These are phyloP conservation scores for Simalia tracyae DNA, from an alignment of 2,797 vertebrate species.

Conservation along the genomic window DNA sequence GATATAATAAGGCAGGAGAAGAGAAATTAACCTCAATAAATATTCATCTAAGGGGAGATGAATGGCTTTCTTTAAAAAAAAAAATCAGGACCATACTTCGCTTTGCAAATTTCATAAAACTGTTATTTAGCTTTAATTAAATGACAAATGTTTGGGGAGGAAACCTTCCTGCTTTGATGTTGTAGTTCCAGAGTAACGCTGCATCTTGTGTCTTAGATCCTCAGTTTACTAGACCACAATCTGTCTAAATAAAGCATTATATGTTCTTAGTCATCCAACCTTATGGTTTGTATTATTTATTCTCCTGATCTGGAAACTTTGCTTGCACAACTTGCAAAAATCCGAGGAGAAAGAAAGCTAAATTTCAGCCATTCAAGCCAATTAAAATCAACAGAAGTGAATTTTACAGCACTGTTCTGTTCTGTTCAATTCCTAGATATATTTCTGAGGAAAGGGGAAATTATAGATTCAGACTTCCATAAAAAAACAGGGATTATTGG, in stretches of 20 bases:
- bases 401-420: background rate
- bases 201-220: background rate
- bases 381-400: background rate
- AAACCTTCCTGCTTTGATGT: background rate
- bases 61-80: background rate
- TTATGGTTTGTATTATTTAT: background rate
- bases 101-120: background rate
- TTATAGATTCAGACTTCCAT: background rate
- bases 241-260: background rate
- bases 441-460: constrained; percentile 5
- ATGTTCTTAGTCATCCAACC: background rate
- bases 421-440: background rate
- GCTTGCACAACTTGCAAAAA: background rate
- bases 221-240: background rate
- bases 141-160: background rate
- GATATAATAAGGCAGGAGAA: background rate
- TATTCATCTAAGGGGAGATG: background rate
- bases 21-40: background rate
- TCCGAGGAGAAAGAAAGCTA: background rate
- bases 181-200: background rate
- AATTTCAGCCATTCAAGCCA: background rate
- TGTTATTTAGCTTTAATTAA: background rate
- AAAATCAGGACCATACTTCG: background rate
- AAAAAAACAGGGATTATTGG: background rate
- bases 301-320: background rate